Conservation (phyloP, 1,140 invertebrate species). For the Hyposmocoma kahamanoa region DNA sequence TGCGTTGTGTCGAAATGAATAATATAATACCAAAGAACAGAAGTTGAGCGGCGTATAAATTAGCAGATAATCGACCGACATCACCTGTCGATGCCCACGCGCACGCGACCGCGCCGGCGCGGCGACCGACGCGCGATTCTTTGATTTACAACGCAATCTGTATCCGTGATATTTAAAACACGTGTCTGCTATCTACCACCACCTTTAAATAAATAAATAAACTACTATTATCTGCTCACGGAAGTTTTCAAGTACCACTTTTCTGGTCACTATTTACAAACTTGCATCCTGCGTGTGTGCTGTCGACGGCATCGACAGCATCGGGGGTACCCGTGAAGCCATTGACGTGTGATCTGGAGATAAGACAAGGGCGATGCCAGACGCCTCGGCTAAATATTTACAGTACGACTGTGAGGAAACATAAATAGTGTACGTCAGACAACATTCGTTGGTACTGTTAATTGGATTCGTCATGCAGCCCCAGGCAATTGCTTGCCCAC, state of each 20-base stretch:
- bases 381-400: slow-evolving; percentile 67
- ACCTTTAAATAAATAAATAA: slow-evolving; percentile 41
- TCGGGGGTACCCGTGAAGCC: slow-evolving; percentile 38
- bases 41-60: slow-evolving; percentile 58
- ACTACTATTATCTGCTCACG: slow-evolving; percentile 25
- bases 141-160: slow-evolving; percentile 27
- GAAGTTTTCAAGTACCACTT: slow-evolving; percentile 46
- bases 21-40: slow-evolving; percentile 57
- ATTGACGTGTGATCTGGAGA: slow-evolving; percentile 50
- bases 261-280: slow-evolving; percentile 57
- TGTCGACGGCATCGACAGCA: slow-evolving; percentile 27
- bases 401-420: slow-evolving; percentile 59
- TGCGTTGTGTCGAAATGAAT: slow-evolving; percentile 52
- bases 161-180: slow-evolving; percentile 25
- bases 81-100: slow-evolving; percentile 52
- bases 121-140: slow-evolving; percentile 15
- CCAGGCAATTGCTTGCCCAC: slow-evolving; percentile 26
- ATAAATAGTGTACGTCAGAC: slow-evolving; percentile 62
- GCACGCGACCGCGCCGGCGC: slow-evolving; percentile 25
- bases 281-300: slow-evolving; percentile 48
- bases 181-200: slow-evolving; percentile 26
- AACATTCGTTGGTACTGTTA: slow-evolving; percentile 57
- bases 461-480: slow-evolving; percentile 63
- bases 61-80: slow-evolving; percentile 57
- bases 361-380: slow-evolving; percentile 58